Conservation (phyloP, 2,113 vertebrate species). For the Oplegnathus fasciatus region DNA sequence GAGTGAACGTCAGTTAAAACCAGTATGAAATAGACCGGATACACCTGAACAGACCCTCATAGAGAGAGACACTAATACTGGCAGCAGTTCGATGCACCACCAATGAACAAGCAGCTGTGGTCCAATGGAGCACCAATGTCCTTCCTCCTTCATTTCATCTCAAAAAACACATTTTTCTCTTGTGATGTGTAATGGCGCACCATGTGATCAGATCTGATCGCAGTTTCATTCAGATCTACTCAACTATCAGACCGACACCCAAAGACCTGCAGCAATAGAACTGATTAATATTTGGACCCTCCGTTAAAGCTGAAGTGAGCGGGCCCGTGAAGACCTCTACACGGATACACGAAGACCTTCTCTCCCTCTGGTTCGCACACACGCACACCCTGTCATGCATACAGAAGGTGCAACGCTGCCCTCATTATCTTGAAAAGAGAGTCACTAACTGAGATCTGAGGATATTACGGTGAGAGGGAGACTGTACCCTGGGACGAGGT, state of each 20-base stretch:
- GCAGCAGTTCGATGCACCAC: background rate
- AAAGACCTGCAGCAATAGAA: background rate
- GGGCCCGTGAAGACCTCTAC: background rate
- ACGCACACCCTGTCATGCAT: background rate
- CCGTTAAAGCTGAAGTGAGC: background rate
- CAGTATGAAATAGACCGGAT: no score
- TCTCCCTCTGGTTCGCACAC: background rate
- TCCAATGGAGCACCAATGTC: background rate
- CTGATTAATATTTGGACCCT: background rate
- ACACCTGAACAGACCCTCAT: no score
- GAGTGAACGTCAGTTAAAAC: no score
- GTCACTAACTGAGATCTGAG: constrained; percentile 29
- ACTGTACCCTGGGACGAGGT: background rate
- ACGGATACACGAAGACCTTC: background rate
- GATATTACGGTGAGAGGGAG: constrained; percentile 12
- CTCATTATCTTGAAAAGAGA: constrained; percentile 39
- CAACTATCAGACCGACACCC: background rate
- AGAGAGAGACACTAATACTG: background rate
- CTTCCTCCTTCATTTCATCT: background rate
- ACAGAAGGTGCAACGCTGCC: background rate
- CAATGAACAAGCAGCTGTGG: background rate
- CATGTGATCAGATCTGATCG: background rate
- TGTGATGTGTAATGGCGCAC: background rate
- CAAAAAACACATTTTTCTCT: background rate
- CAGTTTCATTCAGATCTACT: no score